phyloP scores from a whole-genome alignment of 35 echinoderm and acorn worm species.

The Heliocidaris erythrogramma region DNA sequence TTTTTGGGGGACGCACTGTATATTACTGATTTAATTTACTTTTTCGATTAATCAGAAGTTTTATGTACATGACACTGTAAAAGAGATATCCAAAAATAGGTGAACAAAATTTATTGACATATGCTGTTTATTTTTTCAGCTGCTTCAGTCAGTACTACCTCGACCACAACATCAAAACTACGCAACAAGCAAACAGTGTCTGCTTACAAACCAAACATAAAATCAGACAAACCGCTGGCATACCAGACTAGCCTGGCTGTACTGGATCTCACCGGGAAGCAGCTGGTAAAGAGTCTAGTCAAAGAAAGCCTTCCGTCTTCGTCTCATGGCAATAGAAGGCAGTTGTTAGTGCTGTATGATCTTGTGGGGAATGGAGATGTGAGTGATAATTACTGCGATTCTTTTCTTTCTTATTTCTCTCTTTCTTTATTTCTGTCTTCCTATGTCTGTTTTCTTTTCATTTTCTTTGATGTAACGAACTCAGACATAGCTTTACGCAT shows the following conservation, averaged over 20 bases:
- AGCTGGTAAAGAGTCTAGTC: background rate
- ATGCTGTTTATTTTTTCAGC: background rate
- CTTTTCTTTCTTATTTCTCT: background rate
- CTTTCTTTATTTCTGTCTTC: no score
- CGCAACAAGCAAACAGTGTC: background rate
- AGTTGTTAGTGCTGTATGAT: slow-evolving; percentile 24
- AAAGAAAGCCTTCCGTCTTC: background rate
- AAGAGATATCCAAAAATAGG: no score
- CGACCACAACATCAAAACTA: background rate
- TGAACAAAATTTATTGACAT: background rate
- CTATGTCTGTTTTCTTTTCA: no score
- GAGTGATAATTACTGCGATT: background rate
- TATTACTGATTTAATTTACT: no score
- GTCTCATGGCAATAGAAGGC: background rate
- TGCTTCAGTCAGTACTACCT: background rate
- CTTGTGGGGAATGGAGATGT: slow-evolving; percentile 25
- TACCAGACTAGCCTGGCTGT: slow-evolving; percentile 22
- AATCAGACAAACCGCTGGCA: slow-evolving; percentile 16
- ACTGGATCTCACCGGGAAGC: background rate
- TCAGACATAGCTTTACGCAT: no score
- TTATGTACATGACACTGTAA: no score
- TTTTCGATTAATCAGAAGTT: no score
- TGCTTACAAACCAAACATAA: slow-evolving; percentile 17
- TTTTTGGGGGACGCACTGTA: no score
- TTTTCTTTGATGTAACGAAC: no score